Evolutionary conservation across 2,797 vertebrate species (phyloP).

Genomic region (Premnoplex brunnescens): DNA sequence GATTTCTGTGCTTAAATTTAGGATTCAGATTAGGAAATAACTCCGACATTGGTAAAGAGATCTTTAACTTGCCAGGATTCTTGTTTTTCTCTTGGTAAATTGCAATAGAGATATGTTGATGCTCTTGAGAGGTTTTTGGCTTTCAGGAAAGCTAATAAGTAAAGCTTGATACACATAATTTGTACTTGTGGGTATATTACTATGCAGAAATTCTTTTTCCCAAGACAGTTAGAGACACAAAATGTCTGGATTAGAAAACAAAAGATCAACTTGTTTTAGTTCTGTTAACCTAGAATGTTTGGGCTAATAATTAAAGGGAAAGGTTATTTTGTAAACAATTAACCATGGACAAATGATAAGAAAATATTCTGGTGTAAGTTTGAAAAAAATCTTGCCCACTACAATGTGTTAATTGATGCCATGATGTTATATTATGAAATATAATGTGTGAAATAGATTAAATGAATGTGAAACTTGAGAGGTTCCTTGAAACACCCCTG

Average conservation of each 20-base stretch:
- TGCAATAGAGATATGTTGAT: background rate
- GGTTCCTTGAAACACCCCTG: background rate
- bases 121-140: background rate
- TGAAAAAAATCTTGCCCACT: background rate
- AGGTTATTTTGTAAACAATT: background rate
- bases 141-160: background rate
- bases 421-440: background rate
- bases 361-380: background rate
- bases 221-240: background rate
- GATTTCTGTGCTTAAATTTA: background rate
- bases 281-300: background rate
- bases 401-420: background rate
- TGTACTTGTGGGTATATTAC: background rate
- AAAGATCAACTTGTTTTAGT: background rate
- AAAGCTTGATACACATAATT: background rate
- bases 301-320: background rate
- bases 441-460: background rate
- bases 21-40: background rate
- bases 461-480: background rate
- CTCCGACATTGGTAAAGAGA: background rate
- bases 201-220: background rate
- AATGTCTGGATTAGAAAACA: background rate
- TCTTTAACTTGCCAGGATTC: background rate
- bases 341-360: background rate
- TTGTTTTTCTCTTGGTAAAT: background rate